Evolutionary conservation across 2,888 invertebrate species (phyloP), one percentile per base, ranked within the genome.

Genomic region (Chydorus sphaericus): DNA sequence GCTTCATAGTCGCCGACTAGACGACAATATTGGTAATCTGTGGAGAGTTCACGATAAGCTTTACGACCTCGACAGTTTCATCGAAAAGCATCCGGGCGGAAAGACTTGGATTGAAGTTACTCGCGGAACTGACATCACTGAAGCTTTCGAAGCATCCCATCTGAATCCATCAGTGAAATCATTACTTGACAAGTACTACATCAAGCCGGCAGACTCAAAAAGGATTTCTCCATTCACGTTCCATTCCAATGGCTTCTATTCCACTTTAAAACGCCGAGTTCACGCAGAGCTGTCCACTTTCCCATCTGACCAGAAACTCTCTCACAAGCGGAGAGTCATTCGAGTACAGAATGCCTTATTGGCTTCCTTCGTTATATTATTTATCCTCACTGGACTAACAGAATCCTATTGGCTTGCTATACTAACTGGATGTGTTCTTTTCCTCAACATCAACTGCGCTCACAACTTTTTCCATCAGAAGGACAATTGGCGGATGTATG

Each of bases 21-120:
- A 81, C 61, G 85, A 85, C 61, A 81, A 80, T 4, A 83, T 83
- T 0, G 83, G 85, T 66, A 79, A 79, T n/a, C 68, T 85, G 3
- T 88, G 88, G 88, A 75, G 88, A 61, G 76, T 88, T 20, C 74
- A 82, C 61, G 76, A 87, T 68, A 73, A 74, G 48, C 71, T 96
- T 23, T 96, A 94, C 68, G 89, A 96, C 70, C 75, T 97, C 26
- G 80, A 80, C 0, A 75, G 77, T 20, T 97, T 91, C 67, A 73
- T 85, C 5, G 69, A 79, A 4, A 75, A 72, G 48, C 96, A 96
- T 74, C 96, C 94, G 0, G 91, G 92, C 33, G 89, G 93, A 1
- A 64, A 73, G 0, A 81, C 83, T 66, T 89, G 87, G 87, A 65
- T 88, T 8, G 59, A 61, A 48, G 54, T 65, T 11, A 69, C 69